A percentile compares a stretch with the other conserved stretches of the same genome.
These are phyloP conservation scores for Lucilia sericata DNA, from an alignment of 1,140 invertebrate genomes.

Conservation along the genomic window DNA sequence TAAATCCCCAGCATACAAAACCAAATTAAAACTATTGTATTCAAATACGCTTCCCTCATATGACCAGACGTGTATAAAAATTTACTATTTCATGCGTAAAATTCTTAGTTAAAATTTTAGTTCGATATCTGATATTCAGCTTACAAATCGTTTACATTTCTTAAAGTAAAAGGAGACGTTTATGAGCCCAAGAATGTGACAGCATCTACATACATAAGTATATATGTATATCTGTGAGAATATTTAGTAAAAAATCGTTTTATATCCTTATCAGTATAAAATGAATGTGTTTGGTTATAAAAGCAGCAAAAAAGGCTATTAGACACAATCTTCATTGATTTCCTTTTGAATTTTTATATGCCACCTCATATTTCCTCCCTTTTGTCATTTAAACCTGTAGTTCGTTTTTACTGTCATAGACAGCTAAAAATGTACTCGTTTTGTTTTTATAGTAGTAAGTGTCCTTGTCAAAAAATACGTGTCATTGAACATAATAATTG, in stretches of 20 bases:
- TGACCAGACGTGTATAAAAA: neutral
- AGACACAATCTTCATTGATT: slow-evolving; percentile 3
- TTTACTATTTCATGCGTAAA: neutral
- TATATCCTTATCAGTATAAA: neutral
- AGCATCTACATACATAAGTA: too few species aligned
- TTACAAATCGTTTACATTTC: neutral
- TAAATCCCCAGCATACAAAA: too few species aligned
- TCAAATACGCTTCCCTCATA: neutral
- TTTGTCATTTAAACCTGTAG: neutral
- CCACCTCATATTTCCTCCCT: neutral
- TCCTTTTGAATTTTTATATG: slow-evolving; percentile 3
- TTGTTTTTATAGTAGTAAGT: neutral
- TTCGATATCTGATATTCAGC: neutral
- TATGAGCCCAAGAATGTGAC: too few species aligned
- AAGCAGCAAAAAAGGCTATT: neutral
- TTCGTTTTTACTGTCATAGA: neutral
- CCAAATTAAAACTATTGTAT: too few species aligned
- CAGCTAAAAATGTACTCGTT: neutral
- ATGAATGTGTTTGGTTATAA: neutral
- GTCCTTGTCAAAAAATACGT: slow-evolving; percentile 22
- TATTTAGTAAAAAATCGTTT: neutral
- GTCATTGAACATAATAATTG: neutral
- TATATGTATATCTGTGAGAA: too few species aligned
- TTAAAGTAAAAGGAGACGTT: neutral
- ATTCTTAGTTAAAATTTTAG: neutral